A percentile compares a stretch with the other conserved stretches of the same genome.
phyloP scores from a whole-genome alignment of 2,797 vertebrate genomes.

The Danio kyathit region DNA sequence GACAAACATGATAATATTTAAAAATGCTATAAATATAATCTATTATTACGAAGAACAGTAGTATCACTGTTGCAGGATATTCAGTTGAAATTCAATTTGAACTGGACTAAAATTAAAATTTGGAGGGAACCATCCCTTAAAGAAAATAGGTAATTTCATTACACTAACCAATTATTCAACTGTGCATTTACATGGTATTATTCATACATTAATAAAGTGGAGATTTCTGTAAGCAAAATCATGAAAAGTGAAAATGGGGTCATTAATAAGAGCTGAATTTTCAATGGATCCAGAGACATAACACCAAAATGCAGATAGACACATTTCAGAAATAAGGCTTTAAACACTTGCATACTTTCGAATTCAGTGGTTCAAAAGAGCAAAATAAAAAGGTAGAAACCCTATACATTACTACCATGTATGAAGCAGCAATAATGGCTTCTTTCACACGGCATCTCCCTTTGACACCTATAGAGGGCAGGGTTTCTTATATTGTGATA shows the following conservation, averaged over 20 bases:
- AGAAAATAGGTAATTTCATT: neutral
- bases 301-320: neutral
- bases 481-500: neutral
- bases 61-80: no score
- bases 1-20: no score
- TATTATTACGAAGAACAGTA: no score
- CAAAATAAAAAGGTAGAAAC: neutral
- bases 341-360: neutral
- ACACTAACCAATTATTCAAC: neutral
- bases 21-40: no score
- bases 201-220: neutral
- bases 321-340: neutral
- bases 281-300: neutral
- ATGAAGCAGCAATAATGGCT: neutral
- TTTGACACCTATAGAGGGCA: constrained; percentile 6
- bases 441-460: neutral
- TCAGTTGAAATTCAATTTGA: no score
- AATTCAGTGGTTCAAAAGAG: neutral
- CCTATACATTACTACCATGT: neutral
- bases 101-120: neutral
- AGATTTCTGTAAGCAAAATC: neutral
- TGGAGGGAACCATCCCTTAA: neutral
- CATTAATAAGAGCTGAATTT: neutral
- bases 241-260: neutral
- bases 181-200: neutral